Conservation (phyloP, 1,140 invertebrate species). For the Leguminivora glycinivorella region DNA sequence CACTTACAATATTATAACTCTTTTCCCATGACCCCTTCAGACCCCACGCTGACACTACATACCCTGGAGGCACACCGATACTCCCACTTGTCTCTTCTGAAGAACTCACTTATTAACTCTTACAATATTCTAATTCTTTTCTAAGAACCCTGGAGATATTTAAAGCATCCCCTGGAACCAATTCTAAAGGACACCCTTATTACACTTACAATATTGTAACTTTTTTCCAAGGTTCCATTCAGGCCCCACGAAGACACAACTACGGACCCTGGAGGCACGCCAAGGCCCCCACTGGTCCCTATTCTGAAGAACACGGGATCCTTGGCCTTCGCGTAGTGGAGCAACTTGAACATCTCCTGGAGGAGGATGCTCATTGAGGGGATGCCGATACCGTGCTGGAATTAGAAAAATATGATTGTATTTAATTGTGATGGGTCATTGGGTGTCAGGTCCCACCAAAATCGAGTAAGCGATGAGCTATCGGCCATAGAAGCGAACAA, state of each 20-base stretch:
- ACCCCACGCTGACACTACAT: constrained; percentile 85
- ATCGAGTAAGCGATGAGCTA: too few relatives aligned
- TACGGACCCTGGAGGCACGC: constrained; percentile 85
- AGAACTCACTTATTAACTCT: too few relatives aligned
- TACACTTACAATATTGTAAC: constrained; percentile 83
- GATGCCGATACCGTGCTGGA: constrained; percentile 91
- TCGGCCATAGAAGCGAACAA: too few relatives aligned
- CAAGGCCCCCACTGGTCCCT: constrained; percentile 90
- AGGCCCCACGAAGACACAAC: constrained; percentile 86
- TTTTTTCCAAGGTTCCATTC: constrained; percentile 83
- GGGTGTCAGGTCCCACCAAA: too few relatives aligned
- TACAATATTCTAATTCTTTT: too few relatives aligned
- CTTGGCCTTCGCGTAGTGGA: constrained; percentile 85
- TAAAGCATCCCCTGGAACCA: too few relatives aligned
- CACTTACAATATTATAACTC: constrained; percentile 83
- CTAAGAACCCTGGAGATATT: too few relatives aligned
- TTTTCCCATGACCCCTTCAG: constrained; percentile 84
- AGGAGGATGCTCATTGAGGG: constrained; percentile 89
- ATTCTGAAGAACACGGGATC: constrained; percentile 89
- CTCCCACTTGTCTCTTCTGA: constrained; percentile 91
- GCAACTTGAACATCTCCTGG: constrained; percentile 90
- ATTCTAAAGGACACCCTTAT: too few relatives aligned
- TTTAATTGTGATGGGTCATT: not conserved
- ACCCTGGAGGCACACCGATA: constrained; percentile 85
- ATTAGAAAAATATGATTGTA: constrained; percentile 29